Evolutionary conservation across 2,888 invertebrate species (phyloP), one percentile per base, ranked within the genome.

Genomic region (Mechanitis messenoides): DNA sequence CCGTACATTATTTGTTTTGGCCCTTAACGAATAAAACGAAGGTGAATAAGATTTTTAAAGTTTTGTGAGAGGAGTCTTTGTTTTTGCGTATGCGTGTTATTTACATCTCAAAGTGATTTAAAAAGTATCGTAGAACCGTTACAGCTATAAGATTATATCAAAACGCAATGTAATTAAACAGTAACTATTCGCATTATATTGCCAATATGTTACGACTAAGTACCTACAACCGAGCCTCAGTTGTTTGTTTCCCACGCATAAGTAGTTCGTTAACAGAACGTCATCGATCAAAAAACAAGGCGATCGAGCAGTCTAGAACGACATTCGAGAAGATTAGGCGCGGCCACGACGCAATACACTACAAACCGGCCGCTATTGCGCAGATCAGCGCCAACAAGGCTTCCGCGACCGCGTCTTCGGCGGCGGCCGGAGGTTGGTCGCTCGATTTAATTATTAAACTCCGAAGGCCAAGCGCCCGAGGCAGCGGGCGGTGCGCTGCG

Each of bases 401-500:
- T 87, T 86, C 85, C 87, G 87, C 86, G 80, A 85, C 85, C 78
- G 82, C 85, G 83, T 85, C 87, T 85, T 84, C 85, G 83, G 77
- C 83, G 80, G 75, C 69, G 70, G 20, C 20, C 70, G 64, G 74
- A 74, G 71, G 73, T 72, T 71, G 75, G 77, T 83, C 83, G 84
- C 84, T 85, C 81, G 80, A 81, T 82, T 85, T 87, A 87, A 89
- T 90, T 86, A 89, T 87, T 87, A 79, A 83, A 83, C 81, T 85
- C 69, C 79, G 89, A 90, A 90, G 89, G 90, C 88, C 90, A 83
- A 90, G 86, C 78, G 88, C 90, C 88, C 81, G 87, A 83, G 89
- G 89, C 83, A 78, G 81, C 83, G 85, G 83, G 81, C 85, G 84
- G 84, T 79, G 81, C 82, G 83, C 81, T 78, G 84, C 85, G 88